Evolutionary conservation across 2,888 invertebrate genomes (phyloP).

Genomic region (Conchocele bisecta): DNA sequence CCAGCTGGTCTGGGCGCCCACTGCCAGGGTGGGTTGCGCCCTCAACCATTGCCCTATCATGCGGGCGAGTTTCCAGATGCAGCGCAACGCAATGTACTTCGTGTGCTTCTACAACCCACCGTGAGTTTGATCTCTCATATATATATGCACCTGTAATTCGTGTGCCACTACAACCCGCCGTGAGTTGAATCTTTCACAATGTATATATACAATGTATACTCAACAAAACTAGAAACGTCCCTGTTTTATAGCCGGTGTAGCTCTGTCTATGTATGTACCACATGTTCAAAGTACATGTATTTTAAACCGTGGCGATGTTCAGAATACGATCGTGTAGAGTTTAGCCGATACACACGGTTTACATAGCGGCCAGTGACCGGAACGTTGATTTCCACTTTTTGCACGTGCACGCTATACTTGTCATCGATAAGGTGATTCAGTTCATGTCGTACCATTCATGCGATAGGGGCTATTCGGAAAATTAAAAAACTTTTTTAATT

Average conservation of each 20-base stretch:
- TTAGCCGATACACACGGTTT: too few relatives aligned
- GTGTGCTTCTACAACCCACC: slow-evolving; percentile 74
- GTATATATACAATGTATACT: background rate
- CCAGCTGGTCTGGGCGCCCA: slow-evolving; percentile 72
- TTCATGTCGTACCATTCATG: too few relatives aligned
- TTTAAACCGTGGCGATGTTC: too few relatives aligned
- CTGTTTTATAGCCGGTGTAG: too few relatives aligned
- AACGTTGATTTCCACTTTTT: too few relatives aligned
- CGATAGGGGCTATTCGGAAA: too few relatives aligned
- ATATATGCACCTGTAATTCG: background rate
- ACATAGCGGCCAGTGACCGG: too few relatives aligned
- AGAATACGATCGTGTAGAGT: too few relatives aligned
- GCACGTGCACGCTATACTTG: too few relatives aligned
- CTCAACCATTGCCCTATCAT: slow-evolving; percentile 57
- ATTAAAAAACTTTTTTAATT: too few relatives aligned
- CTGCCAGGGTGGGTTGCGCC: slow-evolving; percentile 68
- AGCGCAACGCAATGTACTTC: slow-evolving; percentile 67
- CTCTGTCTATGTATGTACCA: background rate
- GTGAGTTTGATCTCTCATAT: slow-evolving; percentile 50
- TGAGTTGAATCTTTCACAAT: background rate
- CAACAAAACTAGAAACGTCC: background rate
- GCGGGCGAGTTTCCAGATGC: slow-evolving; percentile 37
- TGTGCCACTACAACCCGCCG: background rate
- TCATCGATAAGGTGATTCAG: too few relatives aligned
- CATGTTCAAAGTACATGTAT: too few relatives aligned